Conservation (phyloP, 2,113 vertebrate genomes). For the Indri indri region DNA sequence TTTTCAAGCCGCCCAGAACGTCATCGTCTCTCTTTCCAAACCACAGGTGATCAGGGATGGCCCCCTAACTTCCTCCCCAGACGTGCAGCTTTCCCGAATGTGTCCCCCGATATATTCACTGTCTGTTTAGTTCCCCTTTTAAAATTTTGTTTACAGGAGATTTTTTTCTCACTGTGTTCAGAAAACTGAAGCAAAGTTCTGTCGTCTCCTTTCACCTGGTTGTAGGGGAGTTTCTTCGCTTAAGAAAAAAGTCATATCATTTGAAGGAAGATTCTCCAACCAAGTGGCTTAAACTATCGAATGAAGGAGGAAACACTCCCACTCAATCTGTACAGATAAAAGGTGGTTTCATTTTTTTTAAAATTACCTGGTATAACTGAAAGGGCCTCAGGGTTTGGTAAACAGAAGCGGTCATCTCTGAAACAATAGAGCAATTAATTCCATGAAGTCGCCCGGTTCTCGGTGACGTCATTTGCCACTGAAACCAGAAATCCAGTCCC, state of each 20-base stretch:
- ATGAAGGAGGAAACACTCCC: neutral
- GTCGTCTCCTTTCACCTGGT: rapidly evolving
- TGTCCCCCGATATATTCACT: rapidly evolving
- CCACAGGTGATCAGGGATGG: rapidly evolving
- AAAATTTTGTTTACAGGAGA: neutral
- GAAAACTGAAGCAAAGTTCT: neutral
- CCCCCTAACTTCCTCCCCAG: neutral
- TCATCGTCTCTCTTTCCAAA: rapidly evolving
- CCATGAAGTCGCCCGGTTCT: neutral
- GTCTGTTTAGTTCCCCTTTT: neutral
- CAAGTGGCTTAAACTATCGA: neutral
- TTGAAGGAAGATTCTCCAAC: neutral
- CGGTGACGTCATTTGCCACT: neutral
- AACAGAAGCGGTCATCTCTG: neutral
- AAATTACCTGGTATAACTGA: neutral
- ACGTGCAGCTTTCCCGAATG: rapidly evolving
- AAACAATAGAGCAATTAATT: neutral
- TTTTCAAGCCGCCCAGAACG: rapidly evolving
- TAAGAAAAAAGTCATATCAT: neutral
- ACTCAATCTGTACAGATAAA: neutral
- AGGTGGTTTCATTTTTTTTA: neutral
- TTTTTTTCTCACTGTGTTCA: neutral
- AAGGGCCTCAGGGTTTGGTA: neutral
- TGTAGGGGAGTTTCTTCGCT: neutral
- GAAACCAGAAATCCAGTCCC: neutral